phyloP scores from a whole-genome alignment of 2,113 vertebrate genomes.

The Ptilonorhynchus violaceus region DNA sequence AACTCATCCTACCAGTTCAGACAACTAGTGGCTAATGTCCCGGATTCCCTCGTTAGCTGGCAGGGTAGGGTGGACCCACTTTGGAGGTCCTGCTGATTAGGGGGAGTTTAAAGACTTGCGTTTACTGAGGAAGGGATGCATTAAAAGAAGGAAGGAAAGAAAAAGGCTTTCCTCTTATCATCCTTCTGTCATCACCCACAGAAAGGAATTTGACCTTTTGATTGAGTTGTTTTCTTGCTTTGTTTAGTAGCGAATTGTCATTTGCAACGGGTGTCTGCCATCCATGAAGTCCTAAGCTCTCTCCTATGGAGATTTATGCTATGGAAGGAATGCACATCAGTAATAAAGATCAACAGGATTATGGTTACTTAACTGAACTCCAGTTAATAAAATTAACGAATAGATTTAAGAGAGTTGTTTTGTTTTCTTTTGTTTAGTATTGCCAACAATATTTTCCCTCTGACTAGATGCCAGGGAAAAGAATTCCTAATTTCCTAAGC shows the following conservation, averaged over 20 bases:
- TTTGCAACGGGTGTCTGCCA: slow-evolving; percentile 24
- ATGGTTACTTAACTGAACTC: slow-evolving; percentile 56
- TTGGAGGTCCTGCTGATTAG: background rate
- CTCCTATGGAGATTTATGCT: slow-evolving; percentile 44
- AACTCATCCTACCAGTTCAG: background rate
- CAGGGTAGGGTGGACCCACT: background rate
- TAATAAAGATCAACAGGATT: slow-evolving; percentile 54
- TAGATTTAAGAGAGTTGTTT: slow-evolving; percentile 28
- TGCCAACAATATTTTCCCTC: background rate
- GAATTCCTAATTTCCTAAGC: background rate
- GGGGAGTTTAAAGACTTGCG: background rate
- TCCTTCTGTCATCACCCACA: slow-evolving; percentile 41
- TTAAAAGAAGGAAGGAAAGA: slow-evolving; percentile 50
- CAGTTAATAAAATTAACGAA: slow-evolving; percentile 40
- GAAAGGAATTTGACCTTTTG: slow-evolving; percentile 64
- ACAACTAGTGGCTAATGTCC: background rate
- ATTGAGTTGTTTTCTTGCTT: slow-evolving; percentile 66
- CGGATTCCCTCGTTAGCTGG: background rate
- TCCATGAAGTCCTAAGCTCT: slow-evolving; percentile 53
- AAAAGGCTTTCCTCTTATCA: slow-evolving; percentile 48
- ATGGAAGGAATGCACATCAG: slow-evolving; percentile 66
- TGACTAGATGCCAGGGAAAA: slow-evolving; percentile 21
- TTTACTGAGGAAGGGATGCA: slow-evolving; percentile 25
- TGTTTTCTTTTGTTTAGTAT: slow-evolving; percentile 28
- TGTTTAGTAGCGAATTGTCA: slow-evolving; percentile 58